phyloP scores from a whole-genome alignment of 1,140 invertebrate species.

The Pantala flavescens region DNA sequence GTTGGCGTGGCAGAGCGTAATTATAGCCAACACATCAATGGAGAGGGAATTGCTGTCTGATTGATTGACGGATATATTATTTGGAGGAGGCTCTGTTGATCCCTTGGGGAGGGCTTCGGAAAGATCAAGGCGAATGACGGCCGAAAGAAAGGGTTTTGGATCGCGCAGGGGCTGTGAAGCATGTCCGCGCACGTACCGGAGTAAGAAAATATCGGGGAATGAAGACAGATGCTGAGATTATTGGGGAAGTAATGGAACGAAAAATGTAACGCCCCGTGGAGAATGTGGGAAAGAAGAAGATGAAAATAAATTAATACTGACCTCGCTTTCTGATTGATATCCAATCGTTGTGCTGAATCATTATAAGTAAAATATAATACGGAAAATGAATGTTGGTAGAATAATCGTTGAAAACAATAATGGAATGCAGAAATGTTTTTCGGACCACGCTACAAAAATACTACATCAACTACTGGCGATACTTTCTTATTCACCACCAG shows the following conservation, averaged over 20 bases:
- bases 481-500: no score
- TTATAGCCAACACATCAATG: not conserved
- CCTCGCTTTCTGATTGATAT: no score
- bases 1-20: not conserved
- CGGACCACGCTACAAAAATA: no score
- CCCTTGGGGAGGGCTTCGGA: not conserved
- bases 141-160: constrained; percentile 8
- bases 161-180: not conserved
- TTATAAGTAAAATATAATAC: no score
- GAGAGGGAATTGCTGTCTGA: constrained; percentile 13
- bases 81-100: not conserved
- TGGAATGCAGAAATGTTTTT: no score
- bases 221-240: not conserved
- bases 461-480: no score
- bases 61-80: constrained; percentile 14
- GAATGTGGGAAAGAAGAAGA: not conserved
- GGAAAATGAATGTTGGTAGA: no score
- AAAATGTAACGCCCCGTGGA: not conserved
- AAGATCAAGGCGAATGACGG: not conserved
- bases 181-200: not conserved
- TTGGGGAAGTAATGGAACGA: not conserved
- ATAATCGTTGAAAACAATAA: no score
- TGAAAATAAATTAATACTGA: no score
- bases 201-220: not conserved
- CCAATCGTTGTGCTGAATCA: no score